phyloP scores from a whole-genome alignment of 2,113 vertebrate species.

The Chroicocephalus ridibundus region DNA sequence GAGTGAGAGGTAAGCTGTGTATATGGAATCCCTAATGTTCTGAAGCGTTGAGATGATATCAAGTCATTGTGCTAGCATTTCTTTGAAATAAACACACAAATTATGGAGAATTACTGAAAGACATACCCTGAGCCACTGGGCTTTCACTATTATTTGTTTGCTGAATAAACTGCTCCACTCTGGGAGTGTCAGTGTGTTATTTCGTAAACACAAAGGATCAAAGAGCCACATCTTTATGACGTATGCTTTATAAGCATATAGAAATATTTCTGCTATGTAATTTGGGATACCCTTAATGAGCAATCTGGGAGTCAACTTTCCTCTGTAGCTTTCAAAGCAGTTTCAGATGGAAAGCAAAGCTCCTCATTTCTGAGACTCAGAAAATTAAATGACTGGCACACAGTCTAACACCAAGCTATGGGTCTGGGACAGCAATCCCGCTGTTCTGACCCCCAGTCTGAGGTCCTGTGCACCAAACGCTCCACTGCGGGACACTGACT shows the following conservation, averaged over 20 bases:
- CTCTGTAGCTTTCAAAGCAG: neutral
- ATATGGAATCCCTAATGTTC: neutral
- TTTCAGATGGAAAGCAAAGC: neutral
- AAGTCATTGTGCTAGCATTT: neutral
- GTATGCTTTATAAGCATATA: neutral
- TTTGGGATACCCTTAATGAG: neutral
- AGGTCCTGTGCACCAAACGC: neutral
- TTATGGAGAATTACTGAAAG: neutral
- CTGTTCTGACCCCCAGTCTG: neutral
- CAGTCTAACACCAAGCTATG: neutral
- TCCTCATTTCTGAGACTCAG: neutral
- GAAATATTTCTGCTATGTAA: neutral
- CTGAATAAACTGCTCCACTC: neutral
- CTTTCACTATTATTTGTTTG: neutral
- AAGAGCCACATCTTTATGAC: neutral
- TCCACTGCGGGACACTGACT: neutral
- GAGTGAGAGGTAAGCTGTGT: neutral
- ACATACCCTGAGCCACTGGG: neutral
- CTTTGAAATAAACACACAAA: conserved; percentile 15
- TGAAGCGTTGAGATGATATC: neutral
- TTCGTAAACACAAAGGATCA: neutral
- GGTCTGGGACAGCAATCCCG: neutral
- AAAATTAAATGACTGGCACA: neutral
- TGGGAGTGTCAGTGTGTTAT: neutral
- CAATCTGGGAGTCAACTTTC: neutral